Evolutionary conservation across 1,140 invertebrate species (phyloP).

Genomic region (Dendroctonus ponderosae): DNA sequence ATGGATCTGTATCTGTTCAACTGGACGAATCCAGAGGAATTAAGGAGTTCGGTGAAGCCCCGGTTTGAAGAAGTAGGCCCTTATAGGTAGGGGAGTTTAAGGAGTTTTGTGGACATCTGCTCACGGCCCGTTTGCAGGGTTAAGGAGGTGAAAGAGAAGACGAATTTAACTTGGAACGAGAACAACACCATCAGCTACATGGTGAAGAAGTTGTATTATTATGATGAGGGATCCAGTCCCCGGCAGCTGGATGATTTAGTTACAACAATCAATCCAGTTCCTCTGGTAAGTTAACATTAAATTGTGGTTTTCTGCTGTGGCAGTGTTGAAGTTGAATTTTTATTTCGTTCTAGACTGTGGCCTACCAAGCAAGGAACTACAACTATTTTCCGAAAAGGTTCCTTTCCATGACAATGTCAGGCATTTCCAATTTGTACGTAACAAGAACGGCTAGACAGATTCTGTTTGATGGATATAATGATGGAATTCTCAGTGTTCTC

Average conservation of each 20-base stretch:
- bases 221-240: slow-evolving; percentile 68
- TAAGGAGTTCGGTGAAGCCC: slow-evolving; percentile 54
- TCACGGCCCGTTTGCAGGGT: slow-evolving; percentile 28
- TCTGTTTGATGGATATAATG: slow-evolving; percentile 76
- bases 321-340: background rate
- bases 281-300: slow-evolving; percentile 63
- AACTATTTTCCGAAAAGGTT: slow-evolving; percentile 53
- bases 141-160: slow-evolving; percentile 67
- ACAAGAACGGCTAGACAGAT: slow-evolving; percentile 68
- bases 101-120: slow-evolving; percentile 42
- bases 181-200: slow-evolving; percentile 78
- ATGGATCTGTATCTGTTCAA: slow-evolving; percentile 78
- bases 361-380: slow-evolving; percentile 60
- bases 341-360: slow-evolving; percentile 61
- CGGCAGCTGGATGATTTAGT: slow-evolving; percentile 74
- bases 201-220: slow-evolving; percentile 73
- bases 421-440: slow-evolving; percentile 53
- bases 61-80: slow-evolving; percentile 64
- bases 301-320: background rate
- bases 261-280: slow-evolving; percentile 77
- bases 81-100: slow-evolving; percentile 50
- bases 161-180: slow-evolving; percentile 67
- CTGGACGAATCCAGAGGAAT: slow-evolving; percentile 73
- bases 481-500: slow-evolving; percentile 65
- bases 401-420: slow-evolving; percentile 37